Evolutionary conservation across 2,113 vertebrate genomes (phyloP).

Genomic region (Austrofundulus limnaeus): DNA sequence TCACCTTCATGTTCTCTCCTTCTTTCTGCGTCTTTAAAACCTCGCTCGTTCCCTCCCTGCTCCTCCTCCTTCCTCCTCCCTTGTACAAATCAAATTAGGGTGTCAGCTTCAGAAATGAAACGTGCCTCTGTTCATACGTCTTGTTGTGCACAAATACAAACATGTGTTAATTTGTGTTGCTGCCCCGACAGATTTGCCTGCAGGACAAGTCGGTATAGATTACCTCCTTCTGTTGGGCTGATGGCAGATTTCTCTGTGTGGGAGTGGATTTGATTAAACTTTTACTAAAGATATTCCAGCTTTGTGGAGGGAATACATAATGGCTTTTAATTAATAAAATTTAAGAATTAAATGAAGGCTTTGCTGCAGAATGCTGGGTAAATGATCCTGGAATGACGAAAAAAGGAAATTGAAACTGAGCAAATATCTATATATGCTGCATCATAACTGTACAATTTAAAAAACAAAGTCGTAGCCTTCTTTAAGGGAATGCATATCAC

Average conservation of each 20-base stretch:
- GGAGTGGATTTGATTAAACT: conserved; percentile 58
- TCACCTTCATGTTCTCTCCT: background rate
- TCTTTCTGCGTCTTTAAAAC: conserved; percentile 19
- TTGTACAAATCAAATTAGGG: conserved; percentile 59
- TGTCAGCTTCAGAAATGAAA: conserved; percentile 62
- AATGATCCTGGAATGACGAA: conserved; percentile 2
- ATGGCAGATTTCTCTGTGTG: conserved; percentile 30
- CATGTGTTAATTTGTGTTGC: conserved; percentile 66
- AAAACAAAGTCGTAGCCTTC: too few relatives aligned
- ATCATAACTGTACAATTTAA: too few relatives aligned
- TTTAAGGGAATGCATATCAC: too few relatives aligned
- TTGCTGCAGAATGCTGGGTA: background rate
- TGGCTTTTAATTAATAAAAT: conserved; percentile 32
- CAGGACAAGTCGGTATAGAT: conserved; percentile 57
- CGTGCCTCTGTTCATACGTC: conserved; percentile 52
- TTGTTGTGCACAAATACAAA: conserved; percentile 69
- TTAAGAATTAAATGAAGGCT: conserved; percentile 14
- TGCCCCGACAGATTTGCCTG: conserved; percentile 59
- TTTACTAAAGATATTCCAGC: conserved; percentile 38
- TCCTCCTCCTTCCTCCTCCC: background rate
- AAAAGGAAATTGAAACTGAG: background rate
- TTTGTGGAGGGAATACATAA: conserved; percentile 42
- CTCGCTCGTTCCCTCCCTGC: background rate
- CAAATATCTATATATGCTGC: background rate
- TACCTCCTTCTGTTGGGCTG: conserved; percentile 44